phyloP scores from a whole-genome alignment of 1,140 invertebrate species.

The Linepithema humile region DNA sequence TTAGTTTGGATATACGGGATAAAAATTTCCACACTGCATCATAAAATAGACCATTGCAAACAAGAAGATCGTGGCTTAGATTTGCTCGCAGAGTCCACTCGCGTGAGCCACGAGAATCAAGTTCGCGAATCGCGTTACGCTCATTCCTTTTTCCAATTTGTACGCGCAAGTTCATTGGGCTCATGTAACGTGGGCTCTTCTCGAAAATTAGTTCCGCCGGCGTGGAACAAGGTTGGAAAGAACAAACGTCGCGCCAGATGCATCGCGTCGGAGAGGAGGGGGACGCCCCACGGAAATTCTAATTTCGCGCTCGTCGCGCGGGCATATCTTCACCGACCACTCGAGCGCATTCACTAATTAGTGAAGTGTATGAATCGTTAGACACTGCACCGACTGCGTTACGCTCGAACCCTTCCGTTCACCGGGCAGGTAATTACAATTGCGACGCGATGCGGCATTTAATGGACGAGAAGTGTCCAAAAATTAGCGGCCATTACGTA shows the following conservation, averaged over 20 bases:
- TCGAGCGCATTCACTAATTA: conserved; percentile 22
- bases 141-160: conserved; percentile 53
- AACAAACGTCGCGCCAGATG: not conserved
- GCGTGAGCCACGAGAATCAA: conserved; percentile 28
- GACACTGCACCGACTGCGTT: not conserved
- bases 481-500: too few species aligned
- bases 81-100: not conserved
- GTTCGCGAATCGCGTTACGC: conserved; percentile 27
- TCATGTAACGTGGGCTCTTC: not conserved
- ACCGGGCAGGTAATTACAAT: conserved; percentile 57
- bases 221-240: not conserved
- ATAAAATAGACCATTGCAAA: too few species aligned
- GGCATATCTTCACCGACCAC: not conserved
- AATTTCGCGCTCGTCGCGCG: conserved; percentile 17
- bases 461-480: conserved; percentile 47
- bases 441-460: conserved; percentile 58
- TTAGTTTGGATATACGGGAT: not conserved
- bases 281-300: conserved; percentile 15
- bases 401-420: not conserved
- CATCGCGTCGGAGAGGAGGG: too few species aligned
- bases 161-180: conserved; percentile 6
- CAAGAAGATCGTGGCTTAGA: not conserved
- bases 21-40: not conserved
- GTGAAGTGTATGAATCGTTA: conserved; percentile 8
- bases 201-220: conserved; percentile 37